Evolutionary conservation across 2,797 vertebrate species (phyloP), one percentile per base, ranked within the genome.

Genomic region (Periparus ater): DNA sequence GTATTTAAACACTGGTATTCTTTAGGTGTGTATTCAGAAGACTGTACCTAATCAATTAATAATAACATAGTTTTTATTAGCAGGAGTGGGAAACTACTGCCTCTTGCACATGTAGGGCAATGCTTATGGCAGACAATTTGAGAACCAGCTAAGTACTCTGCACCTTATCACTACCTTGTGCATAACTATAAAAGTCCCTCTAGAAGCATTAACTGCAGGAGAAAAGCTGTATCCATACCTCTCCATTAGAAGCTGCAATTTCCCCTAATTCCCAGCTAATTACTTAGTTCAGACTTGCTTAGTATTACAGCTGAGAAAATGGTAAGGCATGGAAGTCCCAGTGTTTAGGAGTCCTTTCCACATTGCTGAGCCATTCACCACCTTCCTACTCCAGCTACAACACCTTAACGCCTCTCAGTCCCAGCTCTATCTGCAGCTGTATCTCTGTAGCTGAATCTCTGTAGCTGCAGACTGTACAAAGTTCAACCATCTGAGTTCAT

Each of bases 221-320:
- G 63, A 21, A 79, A 60, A 48, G 81, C 30, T 85, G 84, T 63
- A 76, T 67, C 78, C 38, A 16, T 91, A 54, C 38, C 36, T 87
- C 58, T 91, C 50, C 13, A 20, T 80, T 47, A 61, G 85, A 83
- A 96, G 58, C 60, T 70, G 54, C n/a, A 42, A 30, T 82, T 83
- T 93, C 58, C 75, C 65, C 87, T 92, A 57, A 75, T 94, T 92
- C 48, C 62, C 20, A 60, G 54, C 47, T 89, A 75, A 85, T 89
- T 85, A 32, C 12, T 4, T 42, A 55, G 62, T 66, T 93, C n/a
- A 74, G 17, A 30, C 57, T 89, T 86, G 27, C 70, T 54, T 42
- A 70, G 36, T 32, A 40, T 32, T 80, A 58, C 53, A 66, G 65
- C 32, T 88, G 61, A 78, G 70, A 77, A 93, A 34, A 77, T 62